Conservation (phyloP, 2,797 vertebrate genomes). For the Poeciliopsis gracilis region DNA sequence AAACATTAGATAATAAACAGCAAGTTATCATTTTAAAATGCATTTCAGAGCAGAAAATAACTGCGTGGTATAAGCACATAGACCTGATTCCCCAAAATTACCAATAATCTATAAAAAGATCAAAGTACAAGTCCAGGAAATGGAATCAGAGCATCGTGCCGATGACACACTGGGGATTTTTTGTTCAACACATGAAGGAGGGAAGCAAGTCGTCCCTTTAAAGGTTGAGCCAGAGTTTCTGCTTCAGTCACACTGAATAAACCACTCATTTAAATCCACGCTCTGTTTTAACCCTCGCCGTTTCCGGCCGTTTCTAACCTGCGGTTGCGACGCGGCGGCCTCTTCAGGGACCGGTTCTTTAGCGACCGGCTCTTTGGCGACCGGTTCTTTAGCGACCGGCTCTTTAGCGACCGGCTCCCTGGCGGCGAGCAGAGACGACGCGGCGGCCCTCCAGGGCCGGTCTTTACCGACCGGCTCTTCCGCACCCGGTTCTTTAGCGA, state of each 20-base stretch:
- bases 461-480: conserved; percentile 27
- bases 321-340: conserved; percentile 39
- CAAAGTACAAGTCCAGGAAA: conserved; percentile 21
- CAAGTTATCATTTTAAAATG: background rate
- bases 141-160: background rate
- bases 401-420: conserved; percentile 51
- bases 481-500: too few species aligned
- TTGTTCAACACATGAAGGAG: conserved; percentile 14
- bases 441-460: too few species aligned
- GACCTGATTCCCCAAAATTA: background rate
- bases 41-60: background rate
- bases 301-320: conserved; percentile 69
- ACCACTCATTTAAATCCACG: background rate
- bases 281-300: background rate
- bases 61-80: background rate
- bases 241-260: conserved; percentile 31
- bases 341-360: too few species aligned
- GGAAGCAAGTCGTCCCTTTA: background rate
- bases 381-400: background rate
- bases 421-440: conserved; percentile 79
- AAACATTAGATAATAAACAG: background rate
- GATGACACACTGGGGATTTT: conserved; percentile 28
- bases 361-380: conserved; percentile 5
- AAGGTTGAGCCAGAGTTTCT: background rate
- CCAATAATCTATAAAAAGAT: background rate